Conservation (phyloP, 2,113 vertebrate species). For the Terrapene triunguis region DNA sequence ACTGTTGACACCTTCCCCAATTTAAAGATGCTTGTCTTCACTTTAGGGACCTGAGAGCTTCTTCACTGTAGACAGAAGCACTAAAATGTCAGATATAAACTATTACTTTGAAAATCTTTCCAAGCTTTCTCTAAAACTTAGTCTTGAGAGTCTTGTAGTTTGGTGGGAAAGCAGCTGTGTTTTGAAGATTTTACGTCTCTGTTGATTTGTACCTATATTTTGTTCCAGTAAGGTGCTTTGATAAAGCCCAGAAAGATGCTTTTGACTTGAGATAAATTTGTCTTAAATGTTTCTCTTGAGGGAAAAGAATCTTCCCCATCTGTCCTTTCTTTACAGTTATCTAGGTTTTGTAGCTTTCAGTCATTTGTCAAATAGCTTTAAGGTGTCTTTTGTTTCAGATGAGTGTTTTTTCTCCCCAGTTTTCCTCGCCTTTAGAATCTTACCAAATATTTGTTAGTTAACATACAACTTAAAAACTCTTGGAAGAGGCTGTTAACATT, state of each 20-base stretch:
- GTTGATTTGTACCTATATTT: not conserved
- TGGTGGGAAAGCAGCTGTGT: not conserved
- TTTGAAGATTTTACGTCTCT: not conserved
- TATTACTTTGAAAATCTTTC: not conserved
- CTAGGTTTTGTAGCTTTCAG: not conserved
- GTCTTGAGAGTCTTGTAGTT: not conserved
- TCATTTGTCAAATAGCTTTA: not conserved
- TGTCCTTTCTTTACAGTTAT: not conserved
- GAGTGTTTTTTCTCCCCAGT: not conserved
- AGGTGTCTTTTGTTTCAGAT: not conserved
- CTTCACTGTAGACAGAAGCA: not conserved
- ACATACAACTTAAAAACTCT: not conserved
- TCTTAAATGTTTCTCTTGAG: not conserved
- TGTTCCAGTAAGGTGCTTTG: not conserved
- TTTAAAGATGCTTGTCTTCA: not conserved
- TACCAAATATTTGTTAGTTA: not conserved
- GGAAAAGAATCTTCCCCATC: not conserved
- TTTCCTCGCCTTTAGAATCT: not conserved
- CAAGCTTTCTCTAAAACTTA: not conserved
- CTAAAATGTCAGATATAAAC: not conserved
- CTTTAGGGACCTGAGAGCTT: not conserved
- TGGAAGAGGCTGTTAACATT: not conserved
- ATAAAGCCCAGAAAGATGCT: not conserved
- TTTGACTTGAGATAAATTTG: not conserved
- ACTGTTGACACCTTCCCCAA: not conserved